Evolutionary conservation across 2,797 vertebrate species (phyloP).

Genomic region (Threskiornis aethiopicus): DNA sequence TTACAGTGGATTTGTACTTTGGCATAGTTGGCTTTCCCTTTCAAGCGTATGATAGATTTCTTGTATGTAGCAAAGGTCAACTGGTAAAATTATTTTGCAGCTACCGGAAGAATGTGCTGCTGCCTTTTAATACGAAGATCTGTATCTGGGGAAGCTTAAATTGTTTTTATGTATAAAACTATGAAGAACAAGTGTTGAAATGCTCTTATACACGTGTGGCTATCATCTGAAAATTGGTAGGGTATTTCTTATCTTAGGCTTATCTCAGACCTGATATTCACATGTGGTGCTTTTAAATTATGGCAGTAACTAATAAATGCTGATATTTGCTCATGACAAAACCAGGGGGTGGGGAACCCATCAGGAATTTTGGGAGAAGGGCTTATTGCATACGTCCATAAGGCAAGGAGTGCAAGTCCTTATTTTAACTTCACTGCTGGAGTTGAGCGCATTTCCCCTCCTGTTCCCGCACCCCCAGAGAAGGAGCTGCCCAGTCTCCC

Average conservation of each 20-base stretch:
- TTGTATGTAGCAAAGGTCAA: neutral
- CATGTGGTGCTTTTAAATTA: neutral
- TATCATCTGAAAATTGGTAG: neutral
- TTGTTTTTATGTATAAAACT: neutral
- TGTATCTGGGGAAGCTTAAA: neutral
- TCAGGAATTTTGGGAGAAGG: neutral
- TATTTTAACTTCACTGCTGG: neutral
- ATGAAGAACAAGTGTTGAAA: neutral
- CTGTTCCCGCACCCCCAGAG: neutral
- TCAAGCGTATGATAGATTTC: neutral
- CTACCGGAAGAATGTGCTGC: neutral
- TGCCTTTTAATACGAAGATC: neutral
- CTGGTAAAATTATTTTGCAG: neutral
- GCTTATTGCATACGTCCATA: neutral
- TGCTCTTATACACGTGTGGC: accelerated
- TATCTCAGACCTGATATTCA: neutral
- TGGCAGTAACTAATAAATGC: neutral
- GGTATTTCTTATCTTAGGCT: neutral
- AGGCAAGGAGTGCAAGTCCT: neutral
- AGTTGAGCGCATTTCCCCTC: neutral
- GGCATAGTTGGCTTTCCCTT: neutral
- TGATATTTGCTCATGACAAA: neutral
- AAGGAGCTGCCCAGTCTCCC: neutral
- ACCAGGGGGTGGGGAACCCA: neutral
- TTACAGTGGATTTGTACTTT: neutral